Evolutionary conservation across 92 coral and sea anemone genomes (phyloP).

Genomic region (Porites rus): DNA sequence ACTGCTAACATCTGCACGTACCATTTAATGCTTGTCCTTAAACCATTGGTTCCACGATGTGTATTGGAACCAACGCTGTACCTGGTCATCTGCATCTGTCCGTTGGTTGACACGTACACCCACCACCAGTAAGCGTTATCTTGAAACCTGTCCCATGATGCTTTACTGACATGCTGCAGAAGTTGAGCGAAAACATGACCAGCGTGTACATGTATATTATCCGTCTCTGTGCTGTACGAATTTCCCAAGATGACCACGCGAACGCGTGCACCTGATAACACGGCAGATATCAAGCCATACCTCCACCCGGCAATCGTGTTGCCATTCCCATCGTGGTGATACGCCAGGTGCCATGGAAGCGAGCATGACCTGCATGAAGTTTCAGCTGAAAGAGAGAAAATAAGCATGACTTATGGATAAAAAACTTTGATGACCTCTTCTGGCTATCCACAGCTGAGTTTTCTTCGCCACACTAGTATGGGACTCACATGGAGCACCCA

Average conservation of each 20-base stretch:
- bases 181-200: constrained; percentile 81
- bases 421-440: too few species aligned
- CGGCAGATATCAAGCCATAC: constrained; percentile 76
- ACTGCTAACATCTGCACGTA: constrained; percentile 58
- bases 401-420: neutral
- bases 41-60: constrained; percentile 47
- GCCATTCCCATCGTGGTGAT: constrained; percentile 70
- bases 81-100: constrained; percentile 59
- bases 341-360: constrained; percentile 66
- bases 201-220: constrained; percentile 62
- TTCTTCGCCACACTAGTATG: too few species aligned
- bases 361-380: constrained; percentile 15
- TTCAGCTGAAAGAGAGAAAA: neutral
- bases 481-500: too few species aligned
- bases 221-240: constrained; percentile 67
- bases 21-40: constrained; percentile 63
- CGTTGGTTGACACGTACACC: constrained; percentile 59
- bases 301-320: constrained; percentile 68
- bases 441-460: too few species aligned
- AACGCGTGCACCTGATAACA: constrained; percentile 84
- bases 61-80: constrained; percentile 78
- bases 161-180: constrained; percentile 81
- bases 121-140: constrained; percentile 81
- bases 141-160: constrained; percentile 74
- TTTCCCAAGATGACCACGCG: constrained; percentile 49